Conservation (phyloP, 2,888 invertebrate species). For the Malacosoma neustria region DNA sequence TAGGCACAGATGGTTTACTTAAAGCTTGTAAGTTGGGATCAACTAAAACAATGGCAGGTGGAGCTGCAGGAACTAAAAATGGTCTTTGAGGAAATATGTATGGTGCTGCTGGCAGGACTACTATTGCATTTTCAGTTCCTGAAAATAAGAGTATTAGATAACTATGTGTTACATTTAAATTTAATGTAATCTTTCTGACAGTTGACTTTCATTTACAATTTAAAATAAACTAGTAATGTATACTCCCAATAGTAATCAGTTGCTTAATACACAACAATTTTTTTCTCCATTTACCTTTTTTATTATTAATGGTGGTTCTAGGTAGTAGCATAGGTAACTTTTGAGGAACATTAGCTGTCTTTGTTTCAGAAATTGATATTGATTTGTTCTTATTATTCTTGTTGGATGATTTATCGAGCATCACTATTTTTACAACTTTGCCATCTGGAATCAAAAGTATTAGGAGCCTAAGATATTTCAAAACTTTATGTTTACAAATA, state of each 20-base stretch:
- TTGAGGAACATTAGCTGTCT: conserved; percentile 16
- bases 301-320: conserved; percentile 27
- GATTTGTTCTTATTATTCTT: conserved; percentile 2
- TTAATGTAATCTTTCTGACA: too few species aligned
- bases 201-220: too few species aligned
- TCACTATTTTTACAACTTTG: conserved; percentile 39
- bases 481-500: too few species aligned
- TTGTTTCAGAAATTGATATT: conserved; percentile 13
- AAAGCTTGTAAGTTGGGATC: conserved; percentile 48
- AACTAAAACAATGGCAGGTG: conserved; percentile 55
- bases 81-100: conserved; percentile 63
- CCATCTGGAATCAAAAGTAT: conserved; percentile 29
- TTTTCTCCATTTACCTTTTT: conserved; percentile 54
- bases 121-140: conserved; percentile 55
- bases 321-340: conserved; percentile 48
- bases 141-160: too few species aligned
- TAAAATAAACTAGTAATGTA: too few species aligned
- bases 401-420: conserved; percentile 29
- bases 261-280: too few species aligned
- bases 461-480: too few species aligned
- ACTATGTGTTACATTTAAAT: too few species aligned
- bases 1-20: conserved; percentile 40
- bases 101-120: conserved; percentile 57
- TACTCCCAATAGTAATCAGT: too few species aligned
- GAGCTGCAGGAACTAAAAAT: conserved; percentile 48